Evolutionary conservation across 2,113 vertebrate species (phyloP), one percentile per base, ranked within the genome.

Genomic region (Neolamprologus cancellatus): DNA sequence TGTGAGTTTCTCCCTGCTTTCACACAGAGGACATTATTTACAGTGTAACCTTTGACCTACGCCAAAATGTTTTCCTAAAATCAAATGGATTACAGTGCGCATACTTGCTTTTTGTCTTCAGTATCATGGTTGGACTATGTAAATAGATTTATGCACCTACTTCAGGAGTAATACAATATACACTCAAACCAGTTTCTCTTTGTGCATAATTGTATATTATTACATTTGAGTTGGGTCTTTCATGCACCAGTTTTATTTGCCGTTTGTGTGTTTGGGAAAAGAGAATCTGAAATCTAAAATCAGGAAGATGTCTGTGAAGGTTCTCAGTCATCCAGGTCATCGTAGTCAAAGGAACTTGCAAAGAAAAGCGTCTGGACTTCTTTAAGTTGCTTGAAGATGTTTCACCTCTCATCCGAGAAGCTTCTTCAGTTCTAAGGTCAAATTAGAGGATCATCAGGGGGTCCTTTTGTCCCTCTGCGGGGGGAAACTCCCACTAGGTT

Each of bases 331-430:
- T 46, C 44, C 44, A 46, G 44, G 44, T 46, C 44, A 17, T 46
- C 1, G 14, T 17, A 46, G 44, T 46, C 44, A 7, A 17, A 46
- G 44, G 14, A 46, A 0, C 44, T 46, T 46, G 44, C 0, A 46
- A 2, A 46, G 14, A 46, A 46, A 46, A 17, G 44, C 44, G 0
- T 46, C 44, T 46, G 44, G 44, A 46, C 14, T 46, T 46, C 44
- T 46, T 17, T 46, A 4, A 46, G 44, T 46, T 46, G 6, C 44
- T 46, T 46, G 44, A 46, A 46, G 44, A 46, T 0, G 6, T 46
- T 46, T 46, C 44, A 46, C 44, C 44, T 46, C n/a, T 46, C 44
- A 46, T 15, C 44, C 0, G 0, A 46, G 44, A 46, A 15, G 44
- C 44, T 46, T 46, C 44, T 46, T 46, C 6, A 46, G 44, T 46